Evolutionary conservation across 2,797 vertebrate species (phyloP).

Genomic region (Chaenodraco wilsoni): DNA sequence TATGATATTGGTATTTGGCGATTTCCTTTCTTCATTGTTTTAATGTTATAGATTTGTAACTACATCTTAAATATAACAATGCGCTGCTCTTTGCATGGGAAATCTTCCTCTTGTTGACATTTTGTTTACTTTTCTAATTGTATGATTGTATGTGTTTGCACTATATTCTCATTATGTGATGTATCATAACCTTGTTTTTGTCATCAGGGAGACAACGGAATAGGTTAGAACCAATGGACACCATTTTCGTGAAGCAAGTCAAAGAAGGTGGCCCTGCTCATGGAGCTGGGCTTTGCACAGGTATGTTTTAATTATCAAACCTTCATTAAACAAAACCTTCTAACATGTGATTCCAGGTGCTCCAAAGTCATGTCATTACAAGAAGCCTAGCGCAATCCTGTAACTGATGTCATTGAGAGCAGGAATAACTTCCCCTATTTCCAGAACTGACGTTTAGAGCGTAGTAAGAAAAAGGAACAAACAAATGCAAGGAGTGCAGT

Average conservation of each 20-base stretch:
- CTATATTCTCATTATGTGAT: neutral
- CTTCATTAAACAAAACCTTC: neutral
- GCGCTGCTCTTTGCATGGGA: slow-evolving; percentile 1
- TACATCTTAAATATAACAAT: too few species aligned
- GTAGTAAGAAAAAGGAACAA: slow-evolving; percentile 18
- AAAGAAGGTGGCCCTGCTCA: slow-evolving; percentile 95
- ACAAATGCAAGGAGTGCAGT: slow-evolving; percentile 9
- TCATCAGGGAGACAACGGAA: slow-evolving; percentile 90
- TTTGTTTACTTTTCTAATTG: neutral
- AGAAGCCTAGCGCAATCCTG: neutral
- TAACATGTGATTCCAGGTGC: neutral
- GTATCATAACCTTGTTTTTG: slow-evolving; percentile 15
- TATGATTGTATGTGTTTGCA: neutral
- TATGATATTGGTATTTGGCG: neutral
- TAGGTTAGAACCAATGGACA: slow-evolving; percentile 96
- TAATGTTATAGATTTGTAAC: too few species aligned
- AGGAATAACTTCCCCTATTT: neutral
- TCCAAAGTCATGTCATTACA: neutral
- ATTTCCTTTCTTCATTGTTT: neutral
- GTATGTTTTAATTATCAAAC: slow-evolving; percentile 71
- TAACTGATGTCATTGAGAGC: slow-evolving; percentile 9
- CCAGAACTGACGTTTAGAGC: neutral
- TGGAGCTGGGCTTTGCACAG: slow-evolving; percentile 95
- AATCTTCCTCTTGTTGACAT: neutral
- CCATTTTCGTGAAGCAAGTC: slow-evolving; percentile 99